Evolutionary conservation across 2,113 vertebrate genomes (phyloP).

Genomic region (cattle (Bos taurus)): ARS-UCD2.0 NC_037335.1:43755501-43756000

Average conservation of each 20-base stretch:
- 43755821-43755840: background rate
- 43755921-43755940: background rate
- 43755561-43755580: background rate
- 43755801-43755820: background rate
- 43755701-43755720: background rate
- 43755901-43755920: background rate
- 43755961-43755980: background rate
- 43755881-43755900: background rate
- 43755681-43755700: background rate
- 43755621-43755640: background rate
- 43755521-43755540: background rate
- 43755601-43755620: background rate
- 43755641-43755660: background rate
- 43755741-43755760: background rate
- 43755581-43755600: rapidly evolving
- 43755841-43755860: background rate
- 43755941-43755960: background rate
- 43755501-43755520: background rate
- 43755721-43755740: background rate
- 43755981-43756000: background rate
- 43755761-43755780: background rate
- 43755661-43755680: background rate
- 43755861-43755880: background rate
- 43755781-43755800: background rate
- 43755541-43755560: background rate